Conservation (phyloP, 2,113 vertebrate genomes). For the Haliaeetus leucogaster region DNA sequence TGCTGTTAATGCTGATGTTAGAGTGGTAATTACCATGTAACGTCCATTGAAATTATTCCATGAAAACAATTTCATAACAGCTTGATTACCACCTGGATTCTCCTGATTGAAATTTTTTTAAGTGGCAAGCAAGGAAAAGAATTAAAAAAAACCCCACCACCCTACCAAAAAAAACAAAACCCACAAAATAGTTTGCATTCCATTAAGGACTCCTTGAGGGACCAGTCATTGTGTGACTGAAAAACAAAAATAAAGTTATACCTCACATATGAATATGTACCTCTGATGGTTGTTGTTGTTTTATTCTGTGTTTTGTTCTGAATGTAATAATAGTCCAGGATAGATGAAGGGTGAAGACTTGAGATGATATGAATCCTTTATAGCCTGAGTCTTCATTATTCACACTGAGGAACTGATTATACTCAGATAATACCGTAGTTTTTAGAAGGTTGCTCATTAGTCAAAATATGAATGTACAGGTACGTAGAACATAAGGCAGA, state of each 20-base stretch:
- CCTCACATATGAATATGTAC: background rate
- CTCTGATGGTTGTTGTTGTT: background rate
- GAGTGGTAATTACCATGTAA: slow-evolving; percentile 45
- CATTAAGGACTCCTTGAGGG: background rate
- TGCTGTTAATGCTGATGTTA: slow-evolving; percentile 37
- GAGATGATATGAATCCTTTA: background rate
- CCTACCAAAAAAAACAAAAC: background rate
- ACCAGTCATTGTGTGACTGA: background rate
- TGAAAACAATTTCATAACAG: slow-evolving; percentile 49
- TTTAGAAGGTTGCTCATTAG: background rate
- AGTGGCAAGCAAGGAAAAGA: slow-evolving; percentile 13
- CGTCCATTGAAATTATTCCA: slow-evolving; percentile 47
- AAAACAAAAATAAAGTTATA: background rate
- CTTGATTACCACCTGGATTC: slow-evolving; percentile 54
- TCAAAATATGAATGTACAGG: background rate
- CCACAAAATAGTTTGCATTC: background rate
- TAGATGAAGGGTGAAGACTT: background rate
- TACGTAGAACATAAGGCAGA: background rate
- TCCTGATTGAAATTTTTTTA: background rate
- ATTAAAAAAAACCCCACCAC: background rate
- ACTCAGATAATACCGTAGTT: background rate
- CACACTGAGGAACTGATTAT: background rate
- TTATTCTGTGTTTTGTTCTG: background rate
- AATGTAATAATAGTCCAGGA: background rate
- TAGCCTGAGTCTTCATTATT: background rate